phyloP scores from a whole-genome alignment of 2,797 vertebrate species.

The Neopelma chrysocephalum region DNA sequence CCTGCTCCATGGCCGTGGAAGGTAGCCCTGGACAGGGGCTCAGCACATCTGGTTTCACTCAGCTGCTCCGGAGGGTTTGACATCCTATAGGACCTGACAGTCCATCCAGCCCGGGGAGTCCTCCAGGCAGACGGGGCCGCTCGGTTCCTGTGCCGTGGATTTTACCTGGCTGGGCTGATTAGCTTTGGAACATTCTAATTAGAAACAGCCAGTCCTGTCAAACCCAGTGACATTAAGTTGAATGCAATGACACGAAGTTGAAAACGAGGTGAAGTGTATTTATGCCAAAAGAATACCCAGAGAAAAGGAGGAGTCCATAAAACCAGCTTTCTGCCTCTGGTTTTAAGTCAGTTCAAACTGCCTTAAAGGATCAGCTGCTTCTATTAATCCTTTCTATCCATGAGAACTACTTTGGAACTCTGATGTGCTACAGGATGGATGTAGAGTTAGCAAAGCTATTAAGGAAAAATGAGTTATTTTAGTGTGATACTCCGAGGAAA shows the following conservation, averaged over 20 bases:
- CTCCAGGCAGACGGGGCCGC: neutral
- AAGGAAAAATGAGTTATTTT: conserved; percentile 13
- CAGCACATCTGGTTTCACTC: conserved; percentile 44
- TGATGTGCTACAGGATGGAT: neutral
- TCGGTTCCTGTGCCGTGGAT: neutral
- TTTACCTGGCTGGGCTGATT: conserved; percentile 39
- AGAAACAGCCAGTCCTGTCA: conserved; percentile 11
- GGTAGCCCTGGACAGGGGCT: neutral
- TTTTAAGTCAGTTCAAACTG: neutral
- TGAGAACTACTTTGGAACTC: neutral
- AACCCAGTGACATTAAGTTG: neutral
- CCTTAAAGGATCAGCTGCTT: neutral
- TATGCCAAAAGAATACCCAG: neutral
- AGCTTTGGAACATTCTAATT: neutral
- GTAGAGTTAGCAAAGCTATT: neutral
- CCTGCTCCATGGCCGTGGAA: neutral
- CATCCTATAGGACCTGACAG: conserved; percentile 22
- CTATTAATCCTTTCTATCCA: conserved; percentile 2
- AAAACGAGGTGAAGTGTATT: neutral
- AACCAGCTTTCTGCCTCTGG: neutral
- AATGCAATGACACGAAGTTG: neutral
- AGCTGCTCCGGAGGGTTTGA: conserved; percentile 5
- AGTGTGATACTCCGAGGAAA: neutral
- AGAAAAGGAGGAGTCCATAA: neutral
- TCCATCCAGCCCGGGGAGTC: neutral